phyloP scores from a whole-genome alignment of 2,113 vertebrate genomes.

The Laticauda laticaudata region DNA sequence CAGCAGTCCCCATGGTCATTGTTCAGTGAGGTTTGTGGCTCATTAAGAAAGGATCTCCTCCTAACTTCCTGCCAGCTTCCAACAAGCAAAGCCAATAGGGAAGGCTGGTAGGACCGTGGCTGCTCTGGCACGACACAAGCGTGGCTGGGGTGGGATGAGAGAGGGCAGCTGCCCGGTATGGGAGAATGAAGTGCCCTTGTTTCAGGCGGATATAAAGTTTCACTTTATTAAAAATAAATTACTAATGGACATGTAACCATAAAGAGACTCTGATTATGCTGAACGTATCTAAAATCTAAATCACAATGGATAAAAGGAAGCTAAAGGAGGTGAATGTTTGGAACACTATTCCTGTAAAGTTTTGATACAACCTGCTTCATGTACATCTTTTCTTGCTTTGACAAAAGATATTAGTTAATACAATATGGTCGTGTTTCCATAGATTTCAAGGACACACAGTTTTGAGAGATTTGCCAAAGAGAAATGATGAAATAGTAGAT shows the following conservation, averaged over 20 bases:
- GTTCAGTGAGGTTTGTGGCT: not conserved
- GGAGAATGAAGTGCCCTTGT: not conserved
- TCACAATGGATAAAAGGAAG: slow-evolving; percentile 23
- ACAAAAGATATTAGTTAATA: slow-evolving; percentile 14
- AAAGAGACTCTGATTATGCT: slow-evolving; percentile 37
- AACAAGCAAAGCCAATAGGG: not conserved
- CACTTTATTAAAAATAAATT: not conserved
- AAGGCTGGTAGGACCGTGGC: not conserved
- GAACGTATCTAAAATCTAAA: slow-evolving; percentile 42
- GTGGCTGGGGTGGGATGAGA: not conserved
- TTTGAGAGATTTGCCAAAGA: slow-evolving; percentile 6
- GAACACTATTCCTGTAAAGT: slow-evolving; percentile 22
- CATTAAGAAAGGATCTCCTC: not conserved
- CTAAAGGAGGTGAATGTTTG: slow-evolving; percentile 1
- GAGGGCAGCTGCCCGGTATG: not conserved
- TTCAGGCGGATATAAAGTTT: not conserved
- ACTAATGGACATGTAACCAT: slow-evolving; percentile 9
- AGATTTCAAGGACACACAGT: not conserved
- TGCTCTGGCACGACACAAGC: not conserved
- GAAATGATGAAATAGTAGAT: not conserved
- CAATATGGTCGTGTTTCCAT: not conserved
- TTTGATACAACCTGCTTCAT: slow-evolving; percentile 10
- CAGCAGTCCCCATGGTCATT: not conserved
- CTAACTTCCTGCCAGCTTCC: not conserved
- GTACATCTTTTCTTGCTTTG: not conserved